Base-by-base conservation (phyloP, 2,113 vertebrate genomes). In the Prunella fulvescens region DNA sequence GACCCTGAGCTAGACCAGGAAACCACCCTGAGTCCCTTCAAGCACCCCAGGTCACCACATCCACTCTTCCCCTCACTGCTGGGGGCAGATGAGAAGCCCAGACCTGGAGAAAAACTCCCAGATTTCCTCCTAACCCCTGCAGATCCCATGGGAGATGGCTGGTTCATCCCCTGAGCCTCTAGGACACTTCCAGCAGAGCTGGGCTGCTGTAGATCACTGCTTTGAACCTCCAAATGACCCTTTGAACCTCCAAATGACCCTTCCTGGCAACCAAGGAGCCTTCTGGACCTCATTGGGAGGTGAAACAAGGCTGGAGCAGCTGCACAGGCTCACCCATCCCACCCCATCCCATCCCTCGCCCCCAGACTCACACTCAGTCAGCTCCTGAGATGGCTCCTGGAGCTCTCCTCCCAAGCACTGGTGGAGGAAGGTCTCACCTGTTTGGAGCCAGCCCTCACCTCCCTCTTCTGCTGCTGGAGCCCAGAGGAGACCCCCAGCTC, bases 311-410 rank as follows among this genome's bases (percentile, higher is more conserved):
- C 26, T 7, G 1, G 47, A 61, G n/a, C 61, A 64, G 53, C 50
- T 61, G 47, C 67, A 35, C 0, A 2, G 0, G 0, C 29, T 51
- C 1, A 1, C 44, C n/a, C 14, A 44, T 44, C 40, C 69, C 69
- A 65, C 51, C 45, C 37, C 16, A 37, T 22, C n/a, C n/a, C 48
- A n/a, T 10, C 74, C 35, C 48, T 28, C 8, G 58, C 37, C 73
- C 22, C 10, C 12, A 7, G 77, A 81, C 87, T 81, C 83, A 62
- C 8, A 0, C 31, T 69, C 56, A 29, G 5, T 16, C 39, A 48
- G 40, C 48, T 90, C 48, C 81, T 86, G 48, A 70, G 20, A 31
- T 24, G 17, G 44, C 31, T 92, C 29, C 73, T n/a, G 60, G 67
- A 90, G n/a, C 31, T 93, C n/a, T 91, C 26, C 47, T 72, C 85